Evolutionary conservation across 2,797 vertebrate genomes (phyloP).

Genomic region (Syngnathus rostellatus): DNA sequence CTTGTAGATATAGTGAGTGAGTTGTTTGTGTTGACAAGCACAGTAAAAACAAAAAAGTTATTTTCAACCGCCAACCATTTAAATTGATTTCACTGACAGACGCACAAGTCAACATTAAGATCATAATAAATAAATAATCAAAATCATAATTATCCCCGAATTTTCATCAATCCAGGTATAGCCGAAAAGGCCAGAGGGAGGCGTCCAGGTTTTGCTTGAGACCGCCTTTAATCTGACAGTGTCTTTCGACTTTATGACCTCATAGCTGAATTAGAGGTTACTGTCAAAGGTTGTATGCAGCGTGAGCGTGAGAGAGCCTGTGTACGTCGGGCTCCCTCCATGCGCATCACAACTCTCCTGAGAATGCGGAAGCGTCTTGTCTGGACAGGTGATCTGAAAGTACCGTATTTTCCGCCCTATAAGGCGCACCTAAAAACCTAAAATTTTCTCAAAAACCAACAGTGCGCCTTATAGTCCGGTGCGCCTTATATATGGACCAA

Average conservation of each 20-base stretch:
- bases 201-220: background rate
- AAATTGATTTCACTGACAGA: background rate
- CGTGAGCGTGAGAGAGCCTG: background rate
- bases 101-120: too few species aligned
- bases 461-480: too few species aligned
- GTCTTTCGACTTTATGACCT: slow-evolving; percentile 6
- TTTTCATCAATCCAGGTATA: too few species aligned
- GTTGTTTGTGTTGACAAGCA: background rate
- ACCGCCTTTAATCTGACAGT: slow-evolving; percentile 3
- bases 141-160: too few species aligned
- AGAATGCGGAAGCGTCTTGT: background rate
- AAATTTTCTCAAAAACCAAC: too few species aligned
- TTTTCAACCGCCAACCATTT: background rate
- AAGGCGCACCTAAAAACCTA: too few species aligned
- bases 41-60: too few species aligned
- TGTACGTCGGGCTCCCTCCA: background rate
- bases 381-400: background rate
- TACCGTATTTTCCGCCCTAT: too few species aligned
- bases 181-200: background rate
- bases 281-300: background rate
- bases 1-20: background rate
- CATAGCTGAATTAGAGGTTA: slow-evolving; percentile 8
- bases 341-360: background rate
- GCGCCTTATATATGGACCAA: too few species aligned
- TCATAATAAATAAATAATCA: too few species aligned